Evolutionary conservation across 2,797 vertebrate genomes (phyloP), one percentile per base, ranked within the genome.

Genomic region (Megaceryle alcyon): DNA sequence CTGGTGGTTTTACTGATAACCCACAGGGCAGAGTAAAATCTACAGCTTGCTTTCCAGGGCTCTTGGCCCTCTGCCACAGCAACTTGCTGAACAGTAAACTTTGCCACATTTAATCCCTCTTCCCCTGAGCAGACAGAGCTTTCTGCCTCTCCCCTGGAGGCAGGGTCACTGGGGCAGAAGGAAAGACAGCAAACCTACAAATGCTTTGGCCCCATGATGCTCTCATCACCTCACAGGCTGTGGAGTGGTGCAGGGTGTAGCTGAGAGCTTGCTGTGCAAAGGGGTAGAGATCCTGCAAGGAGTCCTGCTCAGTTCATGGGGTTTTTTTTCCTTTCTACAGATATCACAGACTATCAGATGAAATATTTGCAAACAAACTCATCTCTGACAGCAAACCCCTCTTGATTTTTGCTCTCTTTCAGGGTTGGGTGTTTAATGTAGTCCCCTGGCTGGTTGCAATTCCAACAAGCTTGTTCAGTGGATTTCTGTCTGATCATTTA

Each of bases 381-480:
- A 13, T 29, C 28, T 90, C 66, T 80, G 85, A 37, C 44, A 77
- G 49, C 59, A 84, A 43, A 72, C 10, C 49, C 91, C 59, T 89
- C 60, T 84, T 68, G 25, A 41, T 53, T 91, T 94, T 85, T 39
- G 7, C 44, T 82, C 71, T 28, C 41, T 95, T 94, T 18, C 96
- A 99, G 99, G 99, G 99, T 22, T 99, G 99, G 99, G 98, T 99
- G 96, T 99, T 99, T 97, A 99, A 99, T 44, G 99, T 99, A 29
- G 98, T 99, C 64, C 99, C 99, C 7, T 99, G 99, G 99, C 97
- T 99, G 89, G 98, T 99, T 92, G 99, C 99, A 23, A 99, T 99
- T 79, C 99, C 99, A 0, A 98, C 98, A 2, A 99, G 99, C 23
- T 96, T 99, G 78, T 97, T 99, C 94, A 99, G 99, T 12, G 99